A percentile compares a stretch with the other conserved stretches of the same genome.
Conservation (phyloP, 2,797 vertebrate genomes). For the Aselliscus stoliczkanus region DNA sequence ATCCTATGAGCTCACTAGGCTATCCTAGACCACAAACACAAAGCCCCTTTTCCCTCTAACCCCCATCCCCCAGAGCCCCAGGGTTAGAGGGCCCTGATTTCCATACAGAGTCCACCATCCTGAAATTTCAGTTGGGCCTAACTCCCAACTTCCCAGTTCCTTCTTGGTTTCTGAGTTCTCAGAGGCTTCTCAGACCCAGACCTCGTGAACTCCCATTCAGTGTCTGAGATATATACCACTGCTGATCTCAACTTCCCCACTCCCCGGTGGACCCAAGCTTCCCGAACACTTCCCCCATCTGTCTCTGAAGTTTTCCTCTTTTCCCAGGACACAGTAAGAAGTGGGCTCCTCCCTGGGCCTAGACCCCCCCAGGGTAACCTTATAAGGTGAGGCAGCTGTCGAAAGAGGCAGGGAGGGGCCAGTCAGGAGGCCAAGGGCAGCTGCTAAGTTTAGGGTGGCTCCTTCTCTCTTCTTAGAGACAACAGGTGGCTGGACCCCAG, state of each 20-base stretch:
- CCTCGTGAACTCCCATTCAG: background rate
- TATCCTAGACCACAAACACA: constrained; percentile 2
- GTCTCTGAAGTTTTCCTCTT: constrained; percentile 1
- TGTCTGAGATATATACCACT: background rate
- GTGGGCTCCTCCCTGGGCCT: constrained; percentile 26
- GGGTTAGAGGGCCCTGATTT: background rate
- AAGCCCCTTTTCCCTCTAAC: background rate
- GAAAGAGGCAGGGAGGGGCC: background rate
- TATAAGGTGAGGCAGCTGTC: constrained; percentile 67
- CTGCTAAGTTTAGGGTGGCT: constrained; percentile 71
- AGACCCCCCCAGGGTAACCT: constrained; percentile 59
- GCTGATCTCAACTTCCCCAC: background rate
- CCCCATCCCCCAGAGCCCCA: background rate
- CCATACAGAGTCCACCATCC: background rate
- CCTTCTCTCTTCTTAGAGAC: constrained; percentile 63
- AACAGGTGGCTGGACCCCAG: constrained; percentile 68
- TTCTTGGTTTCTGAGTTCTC: constrained; percentile 13
- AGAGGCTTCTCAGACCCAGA: background rate
- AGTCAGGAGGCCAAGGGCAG: constrained; percentile 46
- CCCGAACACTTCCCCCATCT: background rate
- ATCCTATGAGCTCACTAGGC: background rate
- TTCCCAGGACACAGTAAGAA: constrained; percentile 34
- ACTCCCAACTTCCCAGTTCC: background rate
- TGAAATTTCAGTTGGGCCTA: constrained; percentile 13
- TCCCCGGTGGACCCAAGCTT: background rate